phyloP scores from a whole-genome alignment of 2,113 vertebrate species.

The Ctenodactylus gundi region DNA sequence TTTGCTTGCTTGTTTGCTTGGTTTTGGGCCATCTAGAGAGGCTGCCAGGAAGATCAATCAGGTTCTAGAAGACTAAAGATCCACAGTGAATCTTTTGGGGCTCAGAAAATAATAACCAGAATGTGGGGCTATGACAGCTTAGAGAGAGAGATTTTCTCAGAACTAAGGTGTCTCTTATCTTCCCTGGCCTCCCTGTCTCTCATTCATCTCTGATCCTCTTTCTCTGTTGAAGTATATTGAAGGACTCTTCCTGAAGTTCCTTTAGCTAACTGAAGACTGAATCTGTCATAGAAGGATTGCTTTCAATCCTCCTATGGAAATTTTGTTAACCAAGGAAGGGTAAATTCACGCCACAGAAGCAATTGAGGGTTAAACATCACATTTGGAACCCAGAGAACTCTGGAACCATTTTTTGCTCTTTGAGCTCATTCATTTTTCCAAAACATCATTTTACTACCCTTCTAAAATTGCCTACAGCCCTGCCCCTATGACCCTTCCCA shows the following conservation, averaged over 20 bases:
- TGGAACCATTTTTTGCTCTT: neutral
- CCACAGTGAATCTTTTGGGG: neutral
- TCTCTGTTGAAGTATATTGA: neutral
- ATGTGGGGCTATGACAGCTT: neutral
- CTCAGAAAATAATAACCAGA: neutral
- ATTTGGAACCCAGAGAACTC: neutral
- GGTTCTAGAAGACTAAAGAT: neutral
- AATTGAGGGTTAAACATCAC: neutral
- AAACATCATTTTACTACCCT: neutral
- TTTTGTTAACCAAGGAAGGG: neutral
- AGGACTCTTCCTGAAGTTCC: neutral
- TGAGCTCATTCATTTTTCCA: neutral
- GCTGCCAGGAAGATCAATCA: neutral
- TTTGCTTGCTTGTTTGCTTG: too few species aligned
- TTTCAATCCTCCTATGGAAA: neutral
- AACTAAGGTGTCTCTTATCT: neutral
- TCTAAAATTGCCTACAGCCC: neutral
- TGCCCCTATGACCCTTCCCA: too few species aligned
- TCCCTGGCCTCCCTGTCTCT: neutral
- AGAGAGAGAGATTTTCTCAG: neutral
- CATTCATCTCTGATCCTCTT: neutral
- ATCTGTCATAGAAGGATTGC: neutral
- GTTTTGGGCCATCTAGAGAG: too few species aligned
- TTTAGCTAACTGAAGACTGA: neutral
- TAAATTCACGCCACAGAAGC: neutral